Evolutionary conservation across 2,113 vertebrate species (phyloP).

Genomic region (Lophura nycthemera): DNA sequence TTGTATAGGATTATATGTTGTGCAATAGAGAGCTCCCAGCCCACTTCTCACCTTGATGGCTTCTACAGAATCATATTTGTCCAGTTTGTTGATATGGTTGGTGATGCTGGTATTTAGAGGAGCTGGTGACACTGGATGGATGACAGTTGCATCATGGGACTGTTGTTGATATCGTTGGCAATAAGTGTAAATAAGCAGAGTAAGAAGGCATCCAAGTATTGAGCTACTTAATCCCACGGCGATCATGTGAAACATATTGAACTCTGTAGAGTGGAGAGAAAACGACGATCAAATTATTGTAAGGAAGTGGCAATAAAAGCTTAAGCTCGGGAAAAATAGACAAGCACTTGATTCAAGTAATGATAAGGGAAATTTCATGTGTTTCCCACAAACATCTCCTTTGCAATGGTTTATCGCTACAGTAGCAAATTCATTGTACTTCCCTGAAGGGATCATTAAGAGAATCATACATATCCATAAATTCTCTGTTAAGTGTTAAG

Average conservation of each 20-base stretch:
- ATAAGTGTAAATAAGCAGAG: conserved; percentile 93
- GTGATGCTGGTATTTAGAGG: conserved; percentile 98
- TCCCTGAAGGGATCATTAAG: neutral
- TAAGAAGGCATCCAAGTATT: conserved; percentile 94
- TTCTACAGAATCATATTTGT: conserved; percentile 96
- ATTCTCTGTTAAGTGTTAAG: neutral
- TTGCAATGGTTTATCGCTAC: neutral
- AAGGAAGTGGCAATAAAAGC: neutral
- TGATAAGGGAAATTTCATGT: neutral
- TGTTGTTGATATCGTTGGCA: conserved; percentile 97
- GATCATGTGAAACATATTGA: conserved; percentile 97
- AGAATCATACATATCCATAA: neutral
- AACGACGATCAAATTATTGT: too few species aligned
- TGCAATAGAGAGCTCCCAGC: neutral
- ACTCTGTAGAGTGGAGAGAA: conserved; percentile 84
- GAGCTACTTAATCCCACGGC: conserved; percentile 96
- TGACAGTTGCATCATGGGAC: conserved; percentile 95
- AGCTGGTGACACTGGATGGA: conserved; percentile 92
- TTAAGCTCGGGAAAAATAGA: neutral
- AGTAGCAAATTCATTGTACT: neutral
- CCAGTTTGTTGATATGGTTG: conserved; percentile 98
- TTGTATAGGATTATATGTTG: accelerated
- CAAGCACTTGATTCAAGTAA: neutral
- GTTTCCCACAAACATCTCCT: neutral
- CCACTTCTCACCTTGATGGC: conserved; percentile 90